Conservation (phyloP, 2,888 invertebrate genomes). For the Apomyelois bistriatella region DNA sequence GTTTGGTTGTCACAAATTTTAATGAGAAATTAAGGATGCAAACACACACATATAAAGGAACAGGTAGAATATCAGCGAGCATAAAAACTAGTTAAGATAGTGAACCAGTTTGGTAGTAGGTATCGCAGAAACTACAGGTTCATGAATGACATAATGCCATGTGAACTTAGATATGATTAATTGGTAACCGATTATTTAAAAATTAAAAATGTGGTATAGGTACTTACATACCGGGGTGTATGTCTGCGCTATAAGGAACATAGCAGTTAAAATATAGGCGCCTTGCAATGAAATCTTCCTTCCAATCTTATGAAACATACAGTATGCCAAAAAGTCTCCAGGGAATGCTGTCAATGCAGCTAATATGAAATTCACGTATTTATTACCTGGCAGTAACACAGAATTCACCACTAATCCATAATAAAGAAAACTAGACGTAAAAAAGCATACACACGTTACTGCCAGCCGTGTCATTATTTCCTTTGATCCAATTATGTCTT, state of each 20-base stretch:
- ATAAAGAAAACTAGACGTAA: conserved; percentile 59
- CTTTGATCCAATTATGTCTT: conserved; percentile 50
- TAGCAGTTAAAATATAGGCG: conserved; percentile 47
- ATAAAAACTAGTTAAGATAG: neutral
- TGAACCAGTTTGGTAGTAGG: neutral
- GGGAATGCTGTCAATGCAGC: conserved; percentile 55
- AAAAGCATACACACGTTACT: conserved; percentile 55
- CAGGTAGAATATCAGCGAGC: too few species aligned
- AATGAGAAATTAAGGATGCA: too few species aligned
- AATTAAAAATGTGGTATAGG: neutral
- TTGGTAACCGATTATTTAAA: too few species aligned
- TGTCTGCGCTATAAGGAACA: conserved; percentile 50
- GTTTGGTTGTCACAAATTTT: too few species aligned
- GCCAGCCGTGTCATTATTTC: conserved; percentile 52
- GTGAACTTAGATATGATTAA: too few species aligned
- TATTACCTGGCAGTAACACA: conserved; percentile 57
- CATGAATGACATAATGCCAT: too few species aligned
- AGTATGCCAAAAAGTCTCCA: conserved; percentile 55
- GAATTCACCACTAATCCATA: conserved; percentile 56
- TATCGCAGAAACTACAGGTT: too few species aligned
- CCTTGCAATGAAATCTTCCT: conserved; percentile 50
- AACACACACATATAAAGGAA: too few species aligned
- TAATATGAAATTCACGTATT: conserved; percentile 59
- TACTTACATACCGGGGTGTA: conserved; percentile 55
- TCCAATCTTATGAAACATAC: conserved; percentile 51